Evolutionary conservation across 2,113 vertebrate genomes (phyloP).

Genomic region (Zosterops lateralis): DNA sequence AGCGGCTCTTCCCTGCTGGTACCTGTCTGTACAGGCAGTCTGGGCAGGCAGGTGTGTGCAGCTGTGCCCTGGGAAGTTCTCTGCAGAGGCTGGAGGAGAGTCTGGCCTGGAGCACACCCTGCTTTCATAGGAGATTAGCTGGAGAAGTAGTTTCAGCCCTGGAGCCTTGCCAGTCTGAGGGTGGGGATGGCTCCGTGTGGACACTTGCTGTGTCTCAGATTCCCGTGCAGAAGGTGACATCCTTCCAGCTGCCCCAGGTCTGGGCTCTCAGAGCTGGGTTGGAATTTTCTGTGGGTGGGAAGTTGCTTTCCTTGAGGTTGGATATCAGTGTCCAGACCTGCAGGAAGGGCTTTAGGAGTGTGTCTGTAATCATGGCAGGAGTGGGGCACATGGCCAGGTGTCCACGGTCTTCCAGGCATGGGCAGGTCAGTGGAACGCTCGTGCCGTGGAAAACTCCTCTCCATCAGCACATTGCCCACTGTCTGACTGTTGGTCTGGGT

Average conservation of each 20-base stretch:
- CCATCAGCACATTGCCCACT: not conserved
- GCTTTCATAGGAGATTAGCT: not conserved
- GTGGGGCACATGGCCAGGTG: not conserved
- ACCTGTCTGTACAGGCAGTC: not conserved
- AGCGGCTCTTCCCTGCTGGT: not conserved
- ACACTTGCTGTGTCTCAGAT: not conserved
- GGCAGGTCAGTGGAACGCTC: not conserved
- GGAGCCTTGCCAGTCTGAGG: not conserved
- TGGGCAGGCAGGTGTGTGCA: not conserved
- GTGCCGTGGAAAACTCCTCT: not conserved
- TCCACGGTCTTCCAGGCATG: not conserved
- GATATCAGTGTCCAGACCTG: not conserved
- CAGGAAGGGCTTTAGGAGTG: not conserved
- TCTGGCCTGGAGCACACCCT: not conserved
- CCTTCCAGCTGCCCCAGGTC: not conserved
- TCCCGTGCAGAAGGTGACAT: not conserved
- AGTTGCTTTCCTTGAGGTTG: not conserved
- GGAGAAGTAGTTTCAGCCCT: not conserved
- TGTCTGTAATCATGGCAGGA: not conserved
- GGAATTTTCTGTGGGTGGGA: not conserved
- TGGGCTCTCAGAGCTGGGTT: fast-evolving
- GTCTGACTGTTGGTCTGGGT: not conserved
- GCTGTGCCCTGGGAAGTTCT: fast-evolving
- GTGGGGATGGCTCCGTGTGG: fast-evolving
- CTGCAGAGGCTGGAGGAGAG: not conserved